Conservation (phyloP, 2,113 vertebrate species). For the Equus quagga region DNA sequence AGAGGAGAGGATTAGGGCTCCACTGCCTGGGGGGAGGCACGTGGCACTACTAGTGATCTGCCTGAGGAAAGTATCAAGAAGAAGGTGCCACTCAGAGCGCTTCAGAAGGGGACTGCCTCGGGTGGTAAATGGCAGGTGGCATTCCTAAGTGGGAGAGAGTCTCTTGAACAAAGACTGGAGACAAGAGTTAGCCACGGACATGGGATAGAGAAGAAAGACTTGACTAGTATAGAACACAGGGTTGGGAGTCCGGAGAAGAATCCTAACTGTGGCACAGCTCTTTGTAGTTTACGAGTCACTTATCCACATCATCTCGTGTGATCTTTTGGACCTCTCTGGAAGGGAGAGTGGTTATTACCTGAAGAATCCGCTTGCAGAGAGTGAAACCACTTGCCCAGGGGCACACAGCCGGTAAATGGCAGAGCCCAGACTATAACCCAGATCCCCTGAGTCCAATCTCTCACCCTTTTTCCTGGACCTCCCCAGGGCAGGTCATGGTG, state of each 20-base stretch:
- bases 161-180: neutral
- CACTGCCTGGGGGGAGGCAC: accelerated
- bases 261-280: neutral
- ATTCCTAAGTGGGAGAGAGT: neutral
- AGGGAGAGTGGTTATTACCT: neutral
- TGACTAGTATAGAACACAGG: neutral
- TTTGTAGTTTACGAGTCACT: neutral
- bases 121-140: neutral
- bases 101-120: neutral
- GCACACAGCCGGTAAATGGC: neutral
- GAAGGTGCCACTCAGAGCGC: neutral
- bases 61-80: neutral
- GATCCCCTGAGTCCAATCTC: neutral
- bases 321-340: neutral
- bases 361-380: neutral
- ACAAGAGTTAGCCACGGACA: neutral
- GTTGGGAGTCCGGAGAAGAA: neutral
- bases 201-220: neutral
- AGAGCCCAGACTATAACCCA: neutral
- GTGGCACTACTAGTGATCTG: neutral
- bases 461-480: neutral
- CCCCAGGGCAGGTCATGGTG: no score
- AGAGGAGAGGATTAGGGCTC: no score
- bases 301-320: neutral
- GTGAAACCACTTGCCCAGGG: neutral